Conservation (phyloP, 2,797 vertebrate genomes). For the Halcyon badia region DNA sequence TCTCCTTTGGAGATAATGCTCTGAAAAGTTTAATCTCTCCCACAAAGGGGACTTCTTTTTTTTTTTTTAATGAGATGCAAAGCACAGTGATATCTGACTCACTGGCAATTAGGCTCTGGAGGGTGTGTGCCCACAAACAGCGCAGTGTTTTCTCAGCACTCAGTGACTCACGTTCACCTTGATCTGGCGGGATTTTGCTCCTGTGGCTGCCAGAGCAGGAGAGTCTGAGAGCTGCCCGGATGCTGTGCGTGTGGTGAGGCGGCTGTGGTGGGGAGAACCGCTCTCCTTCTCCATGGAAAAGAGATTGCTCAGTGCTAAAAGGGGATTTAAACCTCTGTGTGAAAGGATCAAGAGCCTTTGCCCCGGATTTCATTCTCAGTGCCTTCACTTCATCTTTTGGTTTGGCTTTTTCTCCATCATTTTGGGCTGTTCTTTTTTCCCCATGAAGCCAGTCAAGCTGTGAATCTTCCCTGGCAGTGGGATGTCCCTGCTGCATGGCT, state of each 20-base stretch:
- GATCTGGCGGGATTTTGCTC: neutral
- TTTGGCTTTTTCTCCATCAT: neutral
- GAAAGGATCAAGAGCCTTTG: slow-evolving; percentile 49
- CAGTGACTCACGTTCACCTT: neutral
- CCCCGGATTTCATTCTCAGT: neutral
- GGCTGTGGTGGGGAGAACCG: neutral
- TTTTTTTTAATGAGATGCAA: slow-evolving; percentile 4
- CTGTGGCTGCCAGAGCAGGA: neutral
- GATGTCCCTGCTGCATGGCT: neutral
- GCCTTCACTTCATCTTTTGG: neutral
- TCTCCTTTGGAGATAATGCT: neutral
- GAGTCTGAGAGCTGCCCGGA: neutral
- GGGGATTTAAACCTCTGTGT: slow-evolving; percentile 38
- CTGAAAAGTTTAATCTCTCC: neutral
- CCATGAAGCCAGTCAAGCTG: accelerated
- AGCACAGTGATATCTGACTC: neutral
- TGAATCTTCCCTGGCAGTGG: neutral
- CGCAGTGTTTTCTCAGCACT: neutral
- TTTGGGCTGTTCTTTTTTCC: neutral
- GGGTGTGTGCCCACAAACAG: neutral
- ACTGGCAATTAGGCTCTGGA: neutral
- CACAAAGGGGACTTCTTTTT: neutral
- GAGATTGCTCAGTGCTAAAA: neutral
- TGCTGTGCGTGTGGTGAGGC: neutral
- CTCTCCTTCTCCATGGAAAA: neutral